These are phyloP conservation scores for Drosophila rellima DNA, from an alignment of 2,888 invertebrate genomes.

Conservation along the genomic window DNA sequence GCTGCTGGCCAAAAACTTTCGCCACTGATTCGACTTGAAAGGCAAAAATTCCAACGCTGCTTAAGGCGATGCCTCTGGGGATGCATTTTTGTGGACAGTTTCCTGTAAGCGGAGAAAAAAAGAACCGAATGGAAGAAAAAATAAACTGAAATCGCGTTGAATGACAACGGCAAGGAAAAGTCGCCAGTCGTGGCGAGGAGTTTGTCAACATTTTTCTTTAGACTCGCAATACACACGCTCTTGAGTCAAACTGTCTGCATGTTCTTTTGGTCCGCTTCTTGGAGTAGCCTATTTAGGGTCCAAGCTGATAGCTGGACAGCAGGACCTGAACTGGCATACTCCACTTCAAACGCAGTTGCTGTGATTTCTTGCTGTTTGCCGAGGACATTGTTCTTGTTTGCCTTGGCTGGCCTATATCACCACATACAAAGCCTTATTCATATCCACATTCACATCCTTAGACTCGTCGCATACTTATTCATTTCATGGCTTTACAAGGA, in stretches of 20 bases:
- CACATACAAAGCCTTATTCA: not conserved
- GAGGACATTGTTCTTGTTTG: slow-evolving; percentile 63
- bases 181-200: slow-evolving; percentile 47
- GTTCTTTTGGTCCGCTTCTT: slow-evolving; percentile 47
- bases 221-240: slow-evolving; percentile 23
- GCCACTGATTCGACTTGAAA: slow-evolving; percentile 63
- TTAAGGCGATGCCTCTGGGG: slow-evolving; percentile 45
- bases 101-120: slow-evolving; percentile 15
- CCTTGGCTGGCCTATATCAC: slow-evolving; percentile 50
- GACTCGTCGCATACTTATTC: slow-evolving; percentile 67
- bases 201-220: slow-evolving; percentile 72
- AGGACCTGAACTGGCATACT: slow-evolving; percentile 18
- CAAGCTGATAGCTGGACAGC: slow-evolving; percentile 33
- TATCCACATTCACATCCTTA: not conserved
- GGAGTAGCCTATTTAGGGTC: slow-evolving; percentile 66
- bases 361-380: slow-evolving; percentile 70
- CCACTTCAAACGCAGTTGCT: slow-evolving; percentile 50
- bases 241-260: slow-evolving; percentile 50
- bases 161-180: slow-evolving; percentile 71
- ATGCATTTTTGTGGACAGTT: slow-evolving; percentile 44
- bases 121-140: slow-evolving; percentile 45
- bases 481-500: slow-evolving; percentile 79
- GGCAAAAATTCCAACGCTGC: slow-evolving; percentile 67
- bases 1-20: slow-evolving; percentile 73
- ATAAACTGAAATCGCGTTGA: slow-evolving; percentile 75